Percentiles rank a stretch among this genome's conserved stretches.
Conservation (phyloP, 2,888 invertebrate genomes). For the Baronia brevicornis region DNA sequence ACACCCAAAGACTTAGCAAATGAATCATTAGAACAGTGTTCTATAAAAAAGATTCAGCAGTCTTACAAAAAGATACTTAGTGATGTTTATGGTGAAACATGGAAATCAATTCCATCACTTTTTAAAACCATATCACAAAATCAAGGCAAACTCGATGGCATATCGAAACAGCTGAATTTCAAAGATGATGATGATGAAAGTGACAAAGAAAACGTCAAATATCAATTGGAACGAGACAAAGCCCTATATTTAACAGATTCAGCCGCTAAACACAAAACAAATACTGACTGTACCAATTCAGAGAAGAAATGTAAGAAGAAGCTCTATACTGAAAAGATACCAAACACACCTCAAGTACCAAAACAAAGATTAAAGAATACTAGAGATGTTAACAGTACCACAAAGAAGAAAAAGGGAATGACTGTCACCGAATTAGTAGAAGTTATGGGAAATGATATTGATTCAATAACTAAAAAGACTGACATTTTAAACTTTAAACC, state of each 20-base stretch:
- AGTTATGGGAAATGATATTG: conserved; percentile 36
- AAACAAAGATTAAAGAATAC: conserved; percentile 28
- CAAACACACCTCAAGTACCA: conserved; percentile 45
- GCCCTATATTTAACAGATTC: conserved; percentile 52
- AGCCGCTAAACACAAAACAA: conserved; percentile 39
- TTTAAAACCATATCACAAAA: conserved; percentile 48
- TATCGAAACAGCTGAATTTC: conserved; percentile 50
- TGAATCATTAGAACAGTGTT: conserved; percentile 55
- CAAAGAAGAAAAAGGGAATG: conserved; percentile 48
- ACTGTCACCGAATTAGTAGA: conserved; percentile 56
- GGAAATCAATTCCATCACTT: conserved; percentile 67
- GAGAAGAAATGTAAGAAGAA: conserved; percentile 55
- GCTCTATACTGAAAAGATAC: conserved; percentile 52
- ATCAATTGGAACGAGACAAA: conserved; percentile 39
- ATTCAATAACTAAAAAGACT: conserved; percentile 34
- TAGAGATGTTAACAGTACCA: conserved; percentile 41
- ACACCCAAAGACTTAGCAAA: conserved; percentile 53
- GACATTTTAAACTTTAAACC: no score
- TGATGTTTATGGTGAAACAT: conserved; percentile 72
- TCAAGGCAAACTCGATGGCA: conserved; percentile 35
- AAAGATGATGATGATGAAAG: conserved; percentile 48
- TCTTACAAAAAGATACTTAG: conserved; percentile 61
- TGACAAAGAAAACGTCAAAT: conserved; percentile 54
- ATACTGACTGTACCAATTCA: conserved; percentile 28
- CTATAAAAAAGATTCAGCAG: conserved; percentile 51